These are phyloP conservation scores for Dryomyza anilis DNA, from an alignment of 2,888 invertebrate species.

Conservation along the genomic window DNA sequence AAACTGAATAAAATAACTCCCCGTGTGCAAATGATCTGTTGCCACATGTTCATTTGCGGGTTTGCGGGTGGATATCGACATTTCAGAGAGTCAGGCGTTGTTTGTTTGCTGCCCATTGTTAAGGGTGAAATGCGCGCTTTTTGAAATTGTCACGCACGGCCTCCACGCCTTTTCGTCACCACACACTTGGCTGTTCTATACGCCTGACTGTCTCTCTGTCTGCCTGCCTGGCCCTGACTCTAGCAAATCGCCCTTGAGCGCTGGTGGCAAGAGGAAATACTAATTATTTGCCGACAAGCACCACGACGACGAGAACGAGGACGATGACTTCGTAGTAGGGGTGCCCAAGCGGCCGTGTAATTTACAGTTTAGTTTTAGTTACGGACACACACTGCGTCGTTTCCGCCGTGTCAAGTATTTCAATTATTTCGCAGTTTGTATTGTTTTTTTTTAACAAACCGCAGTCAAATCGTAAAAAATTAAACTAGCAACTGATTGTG, in stretches of 20 bases:
- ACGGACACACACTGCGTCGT: conserved; percentile 46
- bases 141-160: conserved; percentile 45
- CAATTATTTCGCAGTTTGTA: conserved; percentile 16
- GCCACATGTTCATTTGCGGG: conserved; percentile 42
- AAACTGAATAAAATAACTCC: conserved; percentile 11
- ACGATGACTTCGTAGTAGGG: conserved; percentile 33
- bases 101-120: not conserved
- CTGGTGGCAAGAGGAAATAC: conserved; percentile 24
- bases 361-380: conserved; percentile 57
- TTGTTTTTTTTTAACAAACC: not conserved
- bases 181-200: not conserved
- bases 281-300: conserved; percentile 35
- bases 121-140: conserved; percentile 37
- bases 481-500: not conserved
- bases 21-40: conserved; percentile 42
- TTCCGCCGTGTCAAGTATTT: conserved; percentile 34
- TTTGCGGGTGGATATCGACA: conserved; percentile 39
- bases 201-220: not conserved
- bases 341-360: conserved; percentile 61
- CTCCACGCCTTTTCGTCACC: conserved; percentile 37
- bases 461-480: not conserved
- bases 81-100: not conserved
- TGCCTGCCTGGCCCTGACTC: not conserved
- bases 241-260: conserved; percentile 30
- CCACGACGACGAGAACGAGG: not conserved